Evolutionary conservation across 1,140 invertebrate species (phyloP), one percentile per base, ranked within the genome.

Genomic region (Drosophila sproati): DNA sequence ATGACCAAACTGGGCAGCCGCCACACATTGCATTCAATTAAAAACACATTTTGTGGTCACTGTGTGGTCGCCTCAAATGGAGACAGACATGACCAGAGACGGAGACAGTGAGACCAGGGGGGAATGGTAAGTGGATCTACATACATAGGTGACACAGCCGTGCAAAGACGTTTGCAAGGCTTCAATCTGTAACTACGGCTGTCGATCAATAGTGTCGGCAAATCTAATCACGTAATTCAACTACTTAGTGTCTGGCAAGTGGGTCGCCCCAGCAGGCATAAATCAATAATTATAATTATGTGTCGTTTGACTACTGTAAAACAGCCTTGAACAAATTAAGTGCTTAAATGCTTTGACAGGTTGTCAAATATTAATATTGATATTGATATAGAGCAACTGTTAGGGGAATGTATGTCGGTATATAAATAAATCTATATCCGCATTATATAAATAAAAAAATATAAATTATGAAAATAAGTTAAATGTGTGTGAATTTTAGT

Each of bases 31-130:
- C 73, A 59, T 89, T 89, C 85, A 89, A 89, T 89, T 89, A 89
- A 89, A 90, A 90, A 79, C 72, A 79, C 81, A 90, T 89, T 88
- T 78, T 86, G 86, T 89, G 85, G 85, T 89, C 85, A 89, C 56
- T 85, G 64, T 78, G 73, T 62, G 67, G 72, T 67, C 63, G 62
- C 61, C 12, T 47, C 3, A 0, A 3, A 20, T 3, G 28, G 32
- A 10, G 32, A 20, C 2, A 4, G 8, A 3, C 0, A 47, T 20
- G 20, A 20, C 20, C 20, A 20, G 1, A 20, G 20, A 20, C 20
- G 20, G 20, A 2, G 1, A 20, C 1, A 20, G 20, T 20, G 20
- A 20, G 20, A 2, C 20, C 5, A 61, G 8, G 10, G 3, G 32
- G 6, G 10, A n/a, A 34, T 4, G 29, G n/a, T 1, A 39, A 6